Base-by-base conservation (phyloP, 2,113 vertebrate species). In the Ornithorhynchus anatinus region DNA sequence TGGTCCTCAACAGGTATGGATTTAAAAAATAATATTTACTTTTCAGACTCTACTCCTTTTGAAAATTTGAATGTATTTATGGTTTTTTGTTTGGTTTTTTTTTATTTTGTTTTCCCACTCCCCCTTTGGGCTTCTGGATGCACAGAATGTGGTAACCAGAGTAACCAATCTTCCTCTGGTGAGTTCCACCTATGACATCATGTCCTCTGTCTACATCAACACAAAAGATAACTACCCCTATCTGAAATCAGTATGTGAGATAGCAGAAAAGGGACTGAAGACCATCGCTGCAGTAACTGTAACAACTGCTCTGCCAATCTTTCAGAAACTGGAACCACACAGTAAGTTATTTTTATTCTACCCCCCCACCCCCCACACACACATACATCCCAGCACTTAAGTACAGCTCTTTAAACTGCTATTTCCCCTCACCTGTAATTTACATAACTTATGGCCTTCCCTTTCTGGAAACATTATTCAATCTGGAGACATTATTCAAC, bases 281-380 rank as follows among this genome's bases (percentile, higher is more conserved):
- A 92, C 88, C 0, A 62, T 98, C 88, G 95, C 95, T 39, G 91
- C 93, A 0, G 94, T 95, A 82, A 96, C 95, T 0, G 1, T 96
- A 62, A 94, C 84, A 37, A 90, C 94, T 6, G 88, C 92, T 9
- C 82, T 92, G 72, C 96, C 96, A 59, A 88, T 95, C 79, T 82
- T 97, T 19, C 89, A 91, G 53, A 96, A 91, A 68, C 82, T 97
- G 53, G 92, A 96, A 84, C 95, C 95, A 3, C 96, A 97, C 44
- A 94, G 96, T 98, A 90, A 95, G 96, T 85, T 56, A 45, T 58
- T n/a, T 14, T 48, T n/a, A n/a, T n/a, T n/a, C n/a, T n/a, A n/a
- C n/a, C n/a, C n/a, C n/a, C n/a, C n/a, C n/a, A n/a, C n/a, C n/a
- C n/a, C n/a, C n/a, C n/a, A n/a, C n/a, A n/a, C n/a, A n/a, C n/a